These are phyloP conservation scores for Oreochromis tanganicae DNA, from an alignment of 2,113 vertebrate genomes.

Conservation along the genomic window DNA sequence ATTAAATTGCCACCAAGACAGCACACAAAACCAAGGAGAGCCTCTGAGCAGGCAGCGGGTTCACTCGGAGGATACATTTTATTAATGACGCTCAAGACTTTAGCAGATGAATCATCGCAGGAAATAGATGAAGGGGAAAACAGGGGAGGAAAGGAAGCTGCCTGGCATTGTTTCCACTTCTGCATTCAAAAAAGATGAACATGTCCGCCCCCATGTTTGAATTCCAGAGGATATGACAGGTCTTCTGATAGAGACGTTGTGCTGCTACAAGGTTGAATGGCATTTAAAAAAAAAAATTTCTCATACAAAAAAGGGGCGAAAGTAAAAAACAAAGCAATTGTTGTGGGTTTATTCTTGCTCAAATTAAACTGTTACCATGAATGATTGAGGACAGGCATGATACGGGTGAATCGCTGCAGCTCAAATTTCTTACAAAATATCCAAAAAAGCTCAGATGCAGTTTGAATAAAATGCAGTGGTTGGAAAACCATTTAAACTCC, in stretches of 20 bases:
- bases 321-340: background rate
- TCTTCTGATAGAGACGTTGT: background rate
- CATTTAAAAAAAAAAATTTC: no score
- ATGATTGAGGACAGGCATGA: background rate
- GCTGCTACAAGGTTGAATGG: background rate
- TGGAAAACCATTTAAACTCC: background rate
- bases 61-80: background rate
- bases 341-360: background rate
- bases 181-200: constrained; percentile 6
- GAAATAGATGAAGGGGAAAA: background rate
- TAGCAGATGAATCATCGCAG: background rate
- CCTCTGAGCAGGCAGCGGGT: background rate
- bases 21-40: background rate
- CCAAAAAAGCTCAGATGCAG: background rate
- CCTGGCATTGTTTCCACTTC: background rate
- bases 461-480: background rate
- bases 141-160: background rate
- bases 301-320: background rate
- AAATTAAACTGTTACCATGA: background rate
- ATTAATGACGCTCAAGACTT: background rate
- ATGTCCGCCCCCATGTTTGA: constrained; percentile 18
- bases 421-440: background rate
- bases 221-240: constrained; percentile 3
- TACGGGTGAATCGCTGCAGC: background rate
- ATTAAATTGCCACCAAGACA: background rate